Evolutionary conservation across 2,113 vertebrate genomes (phyloP), one percentile per base, ranked within the genome.

Genomic region (Lepus americanus): DNA sequence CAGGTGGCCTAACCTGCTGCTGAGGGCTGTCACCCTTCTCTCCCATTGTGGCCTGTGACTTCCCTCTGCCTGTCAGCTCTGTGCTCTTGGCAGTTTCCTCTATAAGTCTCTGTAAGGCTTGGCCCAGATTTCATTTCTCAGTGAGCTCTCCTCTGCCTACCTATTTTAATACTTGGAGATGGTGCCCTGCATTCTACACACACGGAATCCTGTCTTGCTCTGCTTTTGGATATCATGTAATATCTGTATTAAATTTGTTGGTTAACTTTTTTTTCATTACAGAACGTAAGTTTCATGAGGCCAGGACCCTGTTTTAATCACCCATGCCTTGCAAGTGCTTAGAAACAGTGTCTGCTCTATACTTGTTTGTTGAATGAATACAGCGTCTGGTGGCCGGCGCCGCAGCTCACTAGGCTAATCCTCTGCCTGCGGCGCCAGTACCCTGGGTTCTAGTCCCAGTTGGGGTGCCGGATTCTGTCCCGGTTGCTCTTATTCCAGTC

Each of bases 281-380:
- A 83, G 49, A 92, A 61, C 33, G 16, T 92, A 67, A 63, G 64
- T 12, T 67, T 25, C 44, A 5, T 9, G 36, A 87, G 19, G 53
- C 17, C 25, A 44, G 44, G 29, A 39, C 23, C 66, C 16, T 84
- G 4, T 12, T 82, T 55, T 73, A 13, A 78, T 94, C 29, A 73
- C 29, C 81, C 73, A 19, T 79, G 29, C 33, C 36, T 44, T 93
- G 22, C 33, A 87, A 5, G 67, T 87, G 14, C 33, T 94, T 67
- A 89, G 44, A 67, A 59, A 23, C 11, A 69, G 39, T 84, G 63
- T 64, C 31, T 83, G 8, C 83, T 83, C 0, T 81, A 25, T 88
- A 44, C 6, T 51, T 90, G 79, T 88, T 81, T 79, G 39, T 88
- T 85, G 55, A 91, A 17, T 66, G 81, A 91, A 59, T 88, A 85